A percentile compares a stretch with the other conserved stretches of the same genome.
Evolutionary conservation across 35 echinoderm and acorn worm genomes (phyloP).

Genomic region (Lytechinus variegatus): DNA sequence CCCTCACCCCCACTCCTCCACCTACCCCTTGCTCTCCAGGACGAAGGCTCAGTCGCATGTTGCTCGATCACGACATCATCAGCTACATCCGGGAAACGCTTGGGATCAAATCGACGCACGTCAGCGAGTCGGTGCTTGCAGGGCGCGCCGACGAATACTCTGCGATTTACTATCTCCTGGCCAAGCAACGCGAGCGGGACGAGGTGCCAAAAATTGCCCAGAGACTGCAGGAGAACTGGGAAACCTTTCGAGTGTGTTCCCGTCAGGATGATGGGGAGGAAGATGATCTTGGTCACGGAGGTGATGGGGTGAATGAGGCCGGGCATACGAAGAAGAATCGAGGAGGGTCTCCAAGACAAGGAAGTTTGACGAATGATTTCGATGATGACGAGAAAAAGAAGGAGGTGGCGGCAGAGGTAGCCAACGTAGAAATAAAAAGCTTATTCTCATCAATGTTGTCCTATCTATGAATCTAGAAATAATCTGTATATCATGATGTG

Average conservation of each 20-base stretch:
- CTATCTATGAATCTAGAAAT: no score
- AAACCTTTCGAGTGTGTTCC: conserved; percentile 44
- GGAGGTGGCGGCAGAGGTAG: not conserved
- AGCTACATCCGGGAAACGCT: conserved; percentile 72
- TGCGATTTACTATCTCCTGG: conserved; percentile 86
- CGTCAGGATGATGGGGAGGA: not conserved
- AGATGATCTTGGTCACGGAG: not conserved
- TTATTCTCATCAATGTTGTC: no score
- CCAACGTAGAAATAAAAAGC: not conserved
- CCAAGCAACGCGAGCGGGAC: conserved; percentile 55
- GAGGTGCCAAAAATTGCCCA: not conserved
- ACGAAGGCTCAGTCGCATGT: conserved; percentile 66
- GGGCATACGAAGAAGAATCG: not conserved
- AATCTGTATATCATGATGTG: no score
- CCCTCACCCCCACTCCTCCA: not conserved
- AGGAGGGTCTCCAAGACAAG: not conserved
- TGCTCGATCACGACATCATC: conserved; percentile 82
- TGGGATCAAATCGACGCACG: conserved; percentile 71
- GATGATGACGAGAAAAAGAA: not conserved
- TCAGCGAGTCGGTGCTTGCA: conserved; percentile 72
- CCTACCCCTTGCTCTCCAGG: conserved; percentile 39
- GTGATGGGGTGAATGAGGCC: not conserved
- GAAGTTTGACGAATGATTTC: not conserved
- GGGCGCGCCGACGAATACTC: conserved; percentile 80
- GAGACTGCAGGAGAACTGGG: conserved; percentile 31